Base-by-base conservation (phyloP, 2,888 invertebrate species). In the Scaeva pyrastri region DNA sequence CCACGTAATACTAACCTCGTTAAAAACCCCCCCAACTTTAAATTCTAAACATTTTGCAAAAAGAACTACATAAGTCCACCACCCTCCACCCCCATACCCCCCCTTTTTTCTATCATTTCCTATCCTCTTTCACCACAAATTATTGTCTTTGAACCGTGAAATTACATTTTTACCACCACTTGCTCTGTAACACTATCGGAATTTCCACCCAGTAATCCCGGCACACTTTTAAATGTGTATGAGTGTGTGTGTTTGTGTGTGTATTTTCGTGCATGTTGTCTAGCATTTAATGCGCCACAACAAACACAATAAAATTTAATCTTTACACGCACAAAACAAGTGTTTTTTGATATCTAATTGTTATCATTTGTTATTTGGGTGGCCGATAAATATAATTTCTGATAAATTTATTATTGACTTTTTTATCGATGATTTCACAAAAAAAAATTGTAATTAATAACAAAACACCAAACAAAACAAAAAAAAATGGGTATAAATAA, bases 311-410 rank as follows among this genome's bases (percentile, higher is more conserved):
- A 52, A 68, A 62, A 52, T 2, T 52, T 68, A 52, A 68, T 52
- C 68, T 68, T 21, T 68, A 52, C 68, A 68, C 68, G 68, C 68
- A 68, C 39, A 23, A 52, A 39, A 52, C 68, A 52, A 68, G 68
- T 52, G 50, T 68, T 36, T 66, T 31, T 43, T 14, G 43, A 14
- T 21, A 3, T 26, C 7, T 31, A 10, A 23, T 23, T 56, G 6
- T 19, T 36, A 19, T 19, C 19, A 12, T 58, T 39, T 1, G 12
- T 14, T 14, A 2, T 39, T 19, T 36, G 19, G 36, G 39, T 19
- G 19, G 31, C n/a, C n/a, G n/a, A n/a, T 21, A 39, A 14, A 39
- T n/a, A 10, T 10, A 26, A 26, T 26, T 26, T 1, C 12, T 26
- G 3, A 50, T 23, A 50, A 50, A 12, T 11, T 16, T 36, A 56